phyloP scores from a whole-genome alignment of 2,888 invertebrate genomes.

The Desoria tigrina region DNA sequence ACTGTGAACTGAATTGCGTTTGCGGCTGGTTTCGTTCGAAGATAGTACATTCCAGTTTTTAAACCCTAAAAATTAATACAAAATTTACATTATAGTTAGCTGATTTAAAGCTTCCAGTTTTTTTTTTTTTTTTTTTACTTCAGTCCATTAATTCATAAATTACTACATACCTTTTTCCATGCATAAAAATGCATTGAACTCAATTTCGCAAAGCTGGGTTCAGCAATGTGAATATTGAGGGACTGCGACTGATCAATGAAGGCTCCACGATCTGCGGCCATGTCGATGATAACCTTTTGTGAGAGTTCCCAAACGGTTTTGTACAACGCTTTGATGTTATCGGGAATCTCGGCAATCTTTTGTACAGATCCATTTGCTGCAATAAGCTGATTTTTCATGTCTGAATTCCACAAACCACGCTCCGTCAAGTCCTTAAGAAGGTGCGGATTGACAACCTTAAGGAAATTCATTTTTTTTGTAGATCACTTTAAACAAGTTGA shows the following conservation, averaged over 20 bases:
- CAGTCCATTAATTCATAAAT: no score
- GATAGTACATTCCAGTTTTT: conserved; percentile 99
- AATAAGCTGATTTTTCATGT: conserved; percentile 92
- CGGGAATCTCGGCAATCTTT: conserved; percentile 80
- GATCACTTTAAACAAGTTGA: no score
- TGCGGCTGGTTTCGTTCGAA: conserved; percentile 93
- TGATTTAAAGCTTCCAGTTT: no score
- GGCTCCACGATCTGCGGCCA: conserved; percentile 97
- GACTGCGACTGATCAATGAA: conserved; percentile 99
- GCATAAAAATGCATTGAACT: conserved; percentile 98
- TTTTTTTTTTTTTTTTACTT: no score
- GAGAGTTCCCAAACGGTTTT: conserved; percentile 98
- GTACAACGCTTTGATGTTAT: conserved; percentile 80
- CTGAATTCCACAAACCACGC: conserved; percentile 86
- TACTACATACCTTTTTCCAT: conserved; percentile 75
- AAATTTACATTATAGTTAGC: conserved; percentile 17
- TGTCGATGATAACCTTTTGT: conserved; percentile 86
- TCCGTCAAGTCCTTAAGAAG: conserved; percentile 90
- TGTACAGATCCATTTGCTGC: conserved; percentile 90
- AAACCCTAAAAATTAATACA: conserved; percentile 66
- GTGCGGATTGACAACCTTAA: conserved; percentile 91
- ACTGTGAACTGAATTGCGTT: conserved; percentile 97
- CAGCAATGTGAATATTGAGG: conserved; percentile 93
- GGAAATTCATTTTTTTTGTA: conserved; percentile 2
- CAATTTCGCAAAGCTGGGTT: conserved; percentile 88